Evolutionary conservation across 2,797 vertebrate species (phyloP).

Genomic region (Cichlasoma orientale): DNA sequence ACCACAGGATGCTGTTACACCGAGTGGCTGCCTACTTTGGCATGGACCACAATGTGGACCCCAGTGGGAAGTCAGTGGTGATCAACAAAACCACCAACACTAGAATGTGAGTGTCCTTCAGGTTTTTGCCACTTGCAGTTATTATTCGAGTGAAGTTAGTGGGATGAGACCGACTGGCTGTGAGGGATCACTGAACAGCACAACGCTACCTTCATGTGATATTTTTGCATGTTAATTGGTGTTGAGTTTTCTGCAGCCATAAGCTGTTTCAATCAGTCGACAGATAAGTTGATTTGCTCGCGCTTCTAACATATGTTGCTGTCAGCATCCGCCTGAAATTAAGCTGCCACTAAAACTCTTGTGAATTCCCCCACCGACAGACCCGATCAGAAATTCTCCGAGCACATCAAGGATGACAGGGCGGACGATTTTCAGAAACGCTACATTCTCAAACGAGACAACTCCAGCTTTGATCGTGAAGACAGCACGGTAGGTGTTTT

Average conservation of each 20-base stretch:
- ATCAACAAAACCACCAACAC: slow-evolving; percentile 99
- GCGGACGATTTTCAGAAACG: slow-evolving; percentile 97
- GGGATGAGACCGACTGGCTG: no score
- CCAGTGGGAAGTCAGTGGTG: slow-evolving; percentile 96
- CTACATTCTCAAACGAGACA: slow-evolving; percentile 99
- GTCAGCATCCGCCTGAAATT: slow-evolving; percentile 63
- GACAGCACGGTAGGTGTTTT: slow-evolving; percentile 81
- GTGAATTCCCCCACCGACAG: slow-evolving; percentile 72
- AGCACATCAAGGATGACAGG: slow-evolving; percentile 99
- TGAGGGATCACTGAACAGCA: neutral
- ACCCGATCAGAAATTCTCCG: slow-evolving; percentile 99
- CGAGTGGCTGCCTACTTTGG: slow-evolving; percentile 98
- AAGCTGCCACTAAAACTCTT: slow-evolving; percentile 55
- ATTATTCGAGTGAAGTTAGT: neutral
- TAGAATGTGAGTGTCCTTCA: slow-evolving; percentile 87
- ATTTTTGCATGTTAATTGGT: neutral
- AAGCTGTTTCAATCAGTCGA: neutral
- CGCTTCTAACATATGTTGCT: slow-evolving; percentile 50
- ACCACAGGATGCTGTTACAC: slow-evolving; percentile 98
- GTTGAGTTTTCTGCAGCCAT: neutral
- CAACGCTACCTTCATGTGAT: neutral
- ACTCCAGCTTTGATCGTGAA: slow-evolving; percentile 97
- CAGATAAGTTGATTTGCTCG: neutral
- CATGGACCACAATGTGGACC: slow-evolving; percentile 98
- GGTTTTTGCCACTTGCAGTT: neutral